Conservation (phyloP, 2,797 vertebrate genomes). For the Epinephelus coioides region DNA sequence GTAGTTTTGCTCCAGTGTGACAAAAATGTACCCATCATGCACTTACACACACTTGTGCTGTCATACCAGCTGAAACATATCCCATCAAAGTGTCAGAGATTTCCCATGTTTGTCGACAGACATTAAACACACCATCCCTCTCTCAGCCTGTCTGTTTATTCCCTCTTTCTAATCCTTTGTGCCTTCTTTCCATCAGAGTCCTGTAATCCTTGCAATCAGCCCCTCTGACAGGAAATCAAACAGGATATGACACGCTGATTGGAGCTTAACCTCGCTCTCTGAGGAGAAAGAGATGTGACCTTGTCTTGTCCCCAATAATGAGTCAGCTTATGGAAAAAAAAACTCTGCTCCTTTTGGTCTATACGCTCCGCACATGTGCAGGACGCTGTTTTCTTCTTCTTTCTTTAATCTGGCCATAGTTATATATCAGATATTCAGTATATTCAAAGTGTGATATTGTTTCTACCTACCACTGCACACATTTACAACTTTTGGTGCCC, state of each 20-base stretch:
- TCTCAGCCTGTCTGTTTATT: slow-evolving; percentile 4
- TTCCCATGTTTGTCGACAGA: slow-evolving; percentile 13
- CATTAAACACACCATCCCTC: slow-evolving; percentile 25
- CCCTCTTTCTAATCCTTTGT: slow-evolving; percentile 9
- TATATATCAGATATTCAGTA: neutral
- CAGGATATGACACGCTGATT: slow-evolving; percentile 50
- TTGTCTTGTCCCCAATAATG: slow-evolving; percentile 16
- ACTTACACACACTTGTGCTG: neutral
- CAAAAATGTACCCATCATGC: neutral
- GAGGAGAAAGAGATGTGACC: slow-evolving; percentile 34
- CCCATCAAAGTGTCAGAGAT: slow-evolving; percentile 27
- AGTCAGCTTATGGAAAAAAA: neutral
- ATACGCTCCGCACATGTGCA: neutral
- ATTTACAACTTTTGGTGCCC: neutral
- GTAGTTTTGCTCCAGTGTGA: neutral
- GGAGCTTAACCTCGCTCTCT: slow-evolving; percentile 42
- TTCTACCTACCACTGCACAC: neutral
- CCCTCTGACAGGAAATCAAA: slow-evolving; percentile 67
- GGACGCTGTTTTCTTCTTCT: neutral
- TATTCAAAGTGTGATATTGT: neutral
- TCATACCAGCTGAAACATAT: slow-evolving; percentile 27
- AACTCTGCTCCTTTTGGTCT: neutral
- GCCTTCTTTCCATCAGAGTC: slow-evolving; percentile 14
- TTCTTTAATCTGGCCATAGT: neutral
- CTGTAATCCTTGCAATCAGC: slow-evolving; percentile 50